Evolutionary conservation across 2,113 vertebrate species (phyloP).

Genomic region (Ammodytes dubius): DNA sequence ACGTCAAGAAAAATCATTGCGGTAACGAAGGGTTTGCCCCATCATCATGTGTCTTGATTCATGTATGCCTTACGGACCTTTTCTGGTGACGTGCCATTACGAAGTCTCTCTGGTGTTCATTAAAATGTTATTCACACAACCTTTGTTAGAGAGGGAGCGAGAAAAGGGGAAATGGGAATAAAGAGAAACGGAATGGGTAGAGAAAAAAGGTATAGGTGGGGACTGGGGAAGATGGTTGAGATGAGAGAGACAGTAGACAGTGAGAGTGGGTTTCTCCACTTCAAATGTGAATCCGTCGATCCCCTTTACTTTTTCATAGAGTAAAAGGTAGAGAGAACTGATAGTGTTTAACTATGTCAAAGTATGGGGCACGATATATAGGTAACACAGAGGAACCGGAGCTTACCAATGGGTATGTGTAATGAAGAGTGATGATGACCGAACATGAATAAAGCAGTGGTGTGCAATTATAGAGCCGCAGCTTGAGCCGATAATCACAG

Average conservation of each 20-base stretch:
- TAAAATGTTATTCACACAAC: conserved; percentile 60
- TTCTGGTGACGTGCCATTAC: conserved; percentile 29
- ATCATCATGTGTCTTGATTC: conserved; percentile 36
- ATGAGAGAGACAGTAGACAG: conserved; percentile 38
- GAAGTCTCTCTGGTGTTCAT: conserved; percentile 79
- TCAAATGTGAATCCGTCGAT: conserved; percentile 48
- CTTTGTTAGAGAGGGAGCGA: conserved; percentile 26
- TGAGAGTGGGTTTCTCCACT: conserved; percentile 59
- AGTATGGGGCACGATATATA: neutral
- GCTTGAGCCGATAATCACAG: conserved; percentile 43
- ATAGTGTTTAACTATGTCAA: neutral
- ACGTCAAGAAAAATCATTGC: conserved; percentile 24
- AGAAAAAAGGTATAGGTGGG: conserved; percentile 20
- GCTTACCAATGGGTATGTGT: conserved; percentile 1
- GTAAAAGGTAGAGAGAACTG: neutral
- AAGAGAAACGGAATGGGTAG: conserved; percentile 35
- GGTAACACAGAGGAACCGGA: conserved; percentile 13
- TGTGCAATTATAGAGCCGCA: conserved; percentile 50
- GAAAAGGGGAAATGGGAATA: conserved; percentile 30
- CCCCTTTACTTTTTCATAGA: neutral
- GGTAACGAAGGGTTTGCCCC: conserved; percentile 36
- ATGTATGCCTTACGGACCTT: conserved; percentile 55
- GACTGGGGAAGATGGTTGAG: conserved; percentile 23
- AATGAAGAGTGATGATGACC: conserved; percentile 52
- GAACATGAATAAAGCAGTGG: conserved; percentile 32